These are phyloP conservation scores for Ecdyonurus torrentis DNA, from an alignment of 2,888 invertebrate species.

Conservation along the genomic window DNA sequence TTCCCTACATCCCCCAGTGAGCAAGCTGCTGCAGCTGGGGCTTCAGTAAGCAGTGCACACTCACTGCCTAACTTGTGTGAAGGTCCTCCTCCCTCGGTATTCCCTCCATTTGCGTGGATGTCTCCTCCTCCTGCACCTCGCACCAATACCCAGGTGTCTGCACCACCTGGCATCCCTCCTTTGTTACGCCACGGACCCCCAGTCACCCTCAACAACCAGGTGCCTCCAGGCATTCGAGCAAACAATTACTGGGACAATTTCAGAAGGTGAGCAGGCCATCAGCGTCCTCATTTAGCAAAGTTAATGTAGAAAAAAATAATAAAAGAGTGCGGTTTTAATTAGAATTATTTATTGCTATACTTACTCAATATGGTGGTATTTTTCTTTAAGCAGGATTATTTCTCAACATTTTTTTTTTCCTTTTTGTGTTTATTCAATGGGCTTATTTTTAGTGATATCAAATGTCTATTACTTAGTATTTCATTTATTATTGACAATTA, in stretches of 20 bases:
- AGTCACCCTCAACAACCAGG: slow-evolving; percentile 68
- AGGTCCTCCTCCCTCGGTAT: slow-evolving; percentile 14
- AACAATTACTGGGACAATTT: slow-evolving; percentile 94
- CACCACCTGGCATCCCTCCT: slow-evolving; percentile 17
- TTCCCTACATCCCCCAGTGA: slow-evolving; percentile 3
- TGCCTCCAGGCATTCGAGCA: slow-evolving; percentile 75
- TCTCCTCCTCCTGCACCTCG: slow-evolving; percentile 9
- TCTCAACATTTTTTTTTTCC: too few relatives aligned
- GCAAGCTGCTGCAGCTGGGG: slow-evolving; percentile 18
- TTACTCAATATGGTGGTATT: too few relatives aligned
- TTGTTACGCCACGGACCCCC: slow-evolving; percentile 13
- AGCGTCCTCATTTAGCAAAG: background rate
- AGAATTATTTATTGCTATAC: too few relatives aligned
- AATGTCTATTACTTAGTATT: too few relatives aligned
- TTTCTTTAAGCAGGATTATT: too few relatives aligned
- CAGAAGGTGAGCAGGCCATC: slow-evolving; percentile 51
- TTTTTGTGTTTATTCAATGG: too few relatives aligned
- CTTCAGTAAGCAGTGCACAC: slow-evolving; percentile 12
- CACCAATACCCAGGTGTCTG: slow-evolving; percentile 11
- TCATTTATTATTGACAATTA: too few relatives aligned
- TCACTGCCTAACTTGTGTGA: slow-evolving; percentile 23
- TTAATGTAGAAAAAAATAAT: background rate
- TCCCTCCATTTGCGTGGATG: slow-evolving; percentile 7
- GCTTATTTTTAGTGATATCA: too few relatives aligned
- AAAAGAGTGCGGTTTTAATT: too few relatives aligned